Evolutionary conservation across 2,888 invertebrate species (phyloP), one percentile per base, ranked within the genome.

Genomic region (Patella pellucida): DNA sequence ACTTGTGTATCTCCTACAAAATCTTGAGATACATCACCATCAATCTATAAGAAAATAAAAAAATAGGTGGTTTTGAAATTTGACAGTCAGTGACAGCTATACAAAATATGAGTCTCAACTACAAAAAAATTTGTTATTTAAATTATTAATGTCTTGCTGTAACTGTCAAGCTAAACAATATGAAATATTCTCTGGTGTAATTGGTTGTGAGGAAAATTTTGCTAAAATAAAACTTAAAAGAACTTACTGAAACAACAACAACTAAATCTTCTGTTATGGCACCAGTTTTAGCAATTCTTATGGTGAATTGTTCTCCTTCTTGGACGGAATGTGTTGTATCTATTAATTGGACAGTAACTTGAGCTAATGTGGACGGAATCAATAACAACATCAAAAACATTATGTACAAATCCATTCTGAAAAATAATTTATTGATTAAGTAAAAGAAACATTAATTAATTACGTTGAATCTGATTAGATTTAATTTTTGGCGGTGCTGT

Each of bases 1-100:
- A 89, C 84, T 69, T 88, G 88, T 54, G 85, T 88, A 68, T 80
- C 84, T 1, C 89, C 90, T 11, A 88, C 78, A 79, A 90, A 89
- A 78, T 90, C 90, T 62, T 82, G 81, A 14, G 83, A 81, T 11
- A 73, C 52, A 72, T 85, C 84, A 68, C 68, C 82, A 52, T 82
- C 79, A 54, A 86, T 81, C 86, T 86, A 79, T 7, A 67, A 31
- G 14, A n/a, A 71, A 75, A 69, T 3, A 41, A 54, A 51, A 50
- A 54, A n/a, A 52, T 16, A 72, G 52, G 12, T 19, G 23, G 14
- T 41, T 50, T 73, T 2, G 15, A 52, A 19, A 51, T 19, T 19
- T 9, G 41, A 41, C 31, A 41, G 31, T 41, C 31, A 41, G 5
- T 41, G 31, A 41, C 31, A 41, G 31, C 31, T 41, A 41, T 5